Base-by-base conservation (phyloP, 2,797 vertebrate genomes). In the Fundulus diaphanus region DNA sequence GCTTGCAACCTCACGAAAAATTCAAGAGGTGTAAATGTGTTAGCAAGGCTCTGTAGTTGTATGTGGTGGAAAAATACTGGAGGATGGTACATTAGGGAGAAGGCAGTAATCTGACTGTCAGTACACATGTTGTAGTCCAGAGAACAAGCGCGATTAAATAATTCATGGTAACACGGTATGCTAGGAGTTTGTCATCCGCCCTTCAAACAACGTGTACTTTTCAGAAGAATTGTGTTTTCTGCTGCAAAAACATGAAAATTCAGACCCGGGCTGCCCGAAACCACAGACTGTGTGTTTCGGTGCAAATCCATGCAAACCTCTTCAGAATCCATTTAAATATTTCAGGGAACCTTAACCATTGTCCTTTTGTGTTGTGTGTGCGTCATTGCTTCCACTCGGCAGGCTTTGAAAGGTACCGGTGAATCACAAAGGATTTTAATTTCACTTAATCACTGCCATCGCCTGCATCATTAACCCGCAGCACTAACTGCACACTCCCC, bases 401-500 rank as follows among this genome's bases (percentile, higher is more conserved):
- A 0, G 24, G 16, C 35, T 56, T 73, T 69, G 63, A 78, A 54
- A 61, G 57, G 27, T 73, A 27, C 65, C 51, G 22, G 40, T 71
- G 69, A 83, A 52, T 82, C 68, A 74, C 75, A 72, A 69, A 75
- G 82, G 35, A 77, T 54, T 77, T 63, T 79, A 80, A 86, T 87
- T 80, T 65, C 22, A 29, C 66, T 70, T 81, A 76, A 87, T 85
- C 54, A 70, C 20, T 18, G 49, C 68, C 70, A 82, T 78, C 40
- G 77, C 46, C 51, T 57, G 68, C 40, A 52, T 70, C 70, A 73
- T 72, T 77, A 56, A 33, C 59, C 78, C 74, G 11, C 40, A 31
- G 48, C 44, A 69, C 82, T 51, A 79, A 33, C 49, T 59, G 3
- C 44, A 46, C 37, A 54, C 65, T 42, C 49, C 35, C 51, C 16